phyloP scores from a whole-genome alignment of 2,888 invertebrate genomes.

The Monopis laevigella region DNA sequence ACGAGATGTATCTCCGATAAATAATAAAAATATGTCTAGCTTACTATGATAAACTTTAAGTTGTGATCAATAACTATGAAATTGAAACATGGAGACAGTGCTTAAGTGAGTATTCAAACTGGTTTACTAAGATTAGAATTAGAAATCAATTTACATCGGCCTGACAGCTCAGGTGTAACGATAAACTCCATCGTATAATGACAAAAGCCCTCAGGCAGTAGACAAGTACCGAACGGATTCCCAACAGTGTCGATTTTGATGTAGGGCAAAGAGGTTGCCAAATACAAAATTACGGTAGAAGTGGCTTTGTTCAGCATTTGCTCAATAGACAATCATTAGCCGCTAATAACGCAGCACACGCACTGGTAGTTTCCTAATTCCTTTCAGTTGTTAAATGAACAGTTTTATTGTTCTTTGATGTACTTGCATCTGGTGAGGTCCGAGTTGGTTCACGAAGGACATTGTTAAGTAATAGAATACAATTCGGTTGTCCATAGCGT shows the following conservation, averaged over 20 bases:
- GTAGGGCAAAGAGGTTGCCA: background rate
- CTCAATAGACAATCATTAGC: conserved; percentile 22
- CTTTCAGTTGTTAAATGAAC: background rate
- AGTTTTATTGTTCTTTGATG: conserved; percentile 5
- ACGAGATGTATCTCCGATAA: no score
- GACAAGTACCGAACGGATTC: no score
- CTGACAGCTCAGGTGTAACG: no score
- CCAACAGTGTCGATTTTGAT: conserved; percentile 2
- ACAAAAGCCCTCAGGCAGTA: no score
- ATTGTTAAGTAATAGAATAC: background rate
- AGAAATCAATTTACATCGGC: no score
- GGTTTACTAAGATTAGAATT: no score
- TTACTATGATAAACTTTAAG: no score
- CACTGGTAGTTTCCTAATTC: conserved; percentile 9
- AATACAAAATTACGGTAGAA: conserved; percentile 22
- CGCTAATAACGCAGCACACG: conserved; percentile 13
- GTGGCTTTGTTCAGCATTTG: conserved; percentile 26
- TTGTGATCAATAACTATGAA: no score
- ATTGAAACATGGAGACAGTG: no score
- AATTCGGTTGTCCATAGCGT: background rate
- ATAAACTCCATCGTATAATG: no score
- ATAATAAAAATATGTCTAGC: no score
- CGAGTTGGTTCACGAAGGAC: background rate
- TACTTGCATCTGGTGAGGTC: background rate
- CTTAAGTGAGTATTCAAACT: no score